Conservation (phyloP, 2,797 vertebrate species). For the Miichthys miiuy region DNA sequence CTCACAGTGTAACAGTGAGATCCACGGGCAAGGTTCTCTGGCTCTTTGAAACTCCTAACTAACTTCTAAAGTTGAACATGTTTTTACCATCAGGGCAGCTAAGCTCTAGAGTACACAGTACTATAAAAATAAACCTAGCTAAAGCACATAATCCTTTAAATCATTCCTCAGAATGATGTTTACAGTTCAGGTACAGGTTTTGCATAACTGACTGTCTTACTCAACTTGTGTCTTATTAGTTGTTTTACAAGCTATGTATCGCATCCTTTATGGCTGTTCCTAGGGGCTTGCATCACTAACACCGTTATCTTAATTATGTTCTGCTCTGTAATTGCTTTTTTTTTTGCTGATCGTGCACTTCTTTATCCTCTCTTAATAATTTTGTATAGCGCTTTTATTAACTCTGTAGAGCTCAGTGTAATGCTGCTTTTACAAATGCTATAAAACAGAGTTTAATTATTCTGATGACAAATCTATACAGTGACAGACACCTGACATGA, state of each 20-base stretch:
- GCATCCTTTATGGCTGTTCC: slow-evolving; percentile 9
- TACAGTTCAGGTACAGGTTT: slow-evolving; percentile 9
- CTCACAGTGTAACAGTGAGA: not conserved
- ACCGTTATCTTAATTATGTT: slow-evolving; percentile 32
- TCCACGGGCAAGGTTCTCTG: slow-evolving; percentile 27
- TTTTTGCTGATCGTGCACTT: slow-evolving; percentile 26
- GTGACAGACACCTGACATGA: not conserved
- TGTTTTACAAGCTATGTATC: slow-evolving; percentile 26
- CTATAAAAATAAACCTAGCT: not conserved
- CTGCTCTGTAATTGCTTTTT: slow-evolving; percentile 35
- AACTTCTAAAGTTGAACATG: slow-evolving; percentile 25
- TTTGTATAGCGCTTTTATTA: slow-evolving; percentile 25
- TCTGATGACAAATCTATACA: not conserved
- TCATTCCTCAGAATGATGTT: slow-evolving; percentile 29
- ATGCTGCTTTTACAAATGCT: not conserved
- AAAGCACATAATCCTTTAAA: slow-evolving; percentile 10
- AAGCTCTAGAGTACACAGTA: not conserved
- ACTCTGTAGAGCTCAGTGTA: not conserved
- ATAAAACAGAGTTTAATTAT: not conserved
- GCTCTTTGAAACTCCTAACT: slow-evolving; percentile 21
- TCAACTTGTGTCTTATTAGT: slow-evolving; percentile 9
- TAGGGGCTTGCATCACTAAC: not conserved
- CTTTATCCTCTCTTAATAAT: slow-evolving; percentile 25
- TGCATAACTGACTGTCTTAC: slow-evolving; percentile 14
- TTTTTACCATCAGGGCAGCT: slow-evolving; percentile 13